Evolutionary conservation across 2,113 vertebrate species (phyloP).

Genomic region (Cyphomyrus plagiostoma): DNA sequence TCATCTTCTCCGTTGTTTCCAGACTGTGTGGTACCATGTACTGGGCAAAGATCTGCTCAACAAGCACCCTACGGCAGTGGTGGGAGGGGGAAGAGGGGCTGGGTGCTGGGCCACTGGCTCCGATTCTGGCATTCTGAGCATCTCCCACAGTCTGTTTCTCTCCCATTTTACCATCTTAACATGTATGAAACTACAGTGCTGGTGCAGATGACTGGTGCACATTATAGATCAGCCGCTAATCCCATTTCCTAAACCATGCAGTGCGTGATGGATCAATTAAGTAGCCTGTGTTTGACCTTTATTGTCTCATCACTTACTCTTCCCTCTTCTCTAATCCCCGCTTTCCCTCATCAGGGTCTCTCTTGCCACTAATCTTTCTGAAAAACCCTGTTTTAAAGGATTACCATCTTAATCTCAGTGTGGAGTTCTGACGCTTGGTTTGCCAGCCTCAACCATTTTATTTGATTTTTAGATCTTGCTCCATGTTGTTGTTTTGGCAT

Average conservation of each 20-base stretch:
- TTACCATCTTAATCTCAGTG: background rate
- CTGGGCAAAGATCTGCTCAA: conserved; percentile 94
- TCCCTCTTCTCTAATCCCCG: background rate
- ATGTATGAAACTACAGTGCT: background rate
- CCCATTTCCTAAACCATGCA: background rate
- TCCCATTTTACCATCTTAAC: background rate
- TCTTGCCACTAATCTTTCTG: background rate
- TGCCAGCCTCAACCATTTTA: background rate
- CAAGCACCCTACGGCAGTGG: conserved; percentile 71
- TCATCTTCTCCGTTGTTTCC: conserved; percentile 90
- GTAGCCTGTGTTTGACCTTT: background rate
- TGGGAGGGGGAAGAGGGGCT: background rate
- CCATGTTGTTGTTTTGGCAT: background rate
- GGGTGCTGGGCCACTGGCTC: background rate
- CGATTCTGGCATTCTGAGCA: background rate
- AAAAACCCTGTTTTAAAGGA: conserved; percentile 13
- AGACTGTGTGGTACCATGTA: conserved; percentile 96
- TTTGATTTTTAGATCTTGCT: background rate
- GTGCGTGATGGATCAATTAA: background rate
- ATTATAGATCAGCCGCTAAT: background rate
- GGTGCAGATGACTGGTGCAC: background rate
- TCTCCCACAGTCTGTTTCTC: background rate
- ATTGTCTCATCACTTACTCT: background rate
- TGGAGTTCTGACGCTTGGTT: background rate
- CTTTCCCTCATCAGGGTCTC: background rate